Conservation (phyloP, 2,797 vertebrate species). For the Coreius guichenoti region DNA sequence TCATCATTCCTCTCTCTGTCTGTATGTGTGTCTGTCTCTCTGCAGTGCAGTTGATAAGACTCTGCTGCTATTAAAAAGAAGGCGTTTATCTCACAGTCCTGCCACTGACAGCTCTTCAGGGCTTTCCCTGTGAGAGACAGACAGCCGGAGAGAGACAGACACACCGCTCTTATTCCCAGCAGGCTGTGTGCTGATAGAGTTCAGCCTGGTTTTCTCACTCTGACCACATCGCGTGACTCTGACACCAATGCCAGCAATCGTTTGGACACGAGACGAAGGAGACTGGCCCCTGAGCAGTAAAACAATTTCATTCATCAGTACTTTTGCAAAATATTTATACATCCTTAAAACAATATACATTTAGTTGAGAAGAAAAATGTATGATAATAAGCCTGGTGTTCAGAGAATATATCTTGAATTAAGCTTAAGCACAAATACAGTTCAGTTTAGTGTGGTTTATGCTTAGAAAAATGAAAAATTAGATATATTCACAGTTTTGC, state of each 20-base stretch:
- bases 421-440: not conserved
- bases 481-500: not conserved
- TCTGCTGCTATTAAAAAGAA: constrained; percentile 78
- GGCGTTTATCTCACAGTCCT: constrained; percentile 70
- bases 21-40: constrained; percentile 65
- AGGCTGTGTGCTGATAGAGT: constrained; percentile 4
- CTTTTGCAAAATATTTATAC: not conserved
- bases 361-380: not conserved
- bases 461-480: not conserved
- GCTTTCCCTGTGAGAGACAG: constrained; percentile 62
- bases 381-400: not conserved
- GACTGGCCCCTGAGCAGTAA: not conserved
- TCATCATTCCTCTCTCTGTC: constrained; percentile 69
- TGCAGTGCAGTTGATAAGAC: constrained; percentile 78
- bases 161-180: not conserved
- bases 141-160: not conserved
- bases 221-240: not conserved
- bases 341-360: not conserved
- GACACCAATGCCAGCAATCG: not conserved
- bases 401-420: not conserved
- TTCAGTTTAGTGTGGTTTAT: not conserved
- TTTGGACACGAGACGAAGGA: not conserved
- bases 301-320: not conserved
- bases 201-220: not conserved
- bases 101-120: constrained; percentile 75